Evolutionary conservation across 2,113 vertebrate species (phyloP).

Genomic region (Cricetomys ansorgei): DNA sequence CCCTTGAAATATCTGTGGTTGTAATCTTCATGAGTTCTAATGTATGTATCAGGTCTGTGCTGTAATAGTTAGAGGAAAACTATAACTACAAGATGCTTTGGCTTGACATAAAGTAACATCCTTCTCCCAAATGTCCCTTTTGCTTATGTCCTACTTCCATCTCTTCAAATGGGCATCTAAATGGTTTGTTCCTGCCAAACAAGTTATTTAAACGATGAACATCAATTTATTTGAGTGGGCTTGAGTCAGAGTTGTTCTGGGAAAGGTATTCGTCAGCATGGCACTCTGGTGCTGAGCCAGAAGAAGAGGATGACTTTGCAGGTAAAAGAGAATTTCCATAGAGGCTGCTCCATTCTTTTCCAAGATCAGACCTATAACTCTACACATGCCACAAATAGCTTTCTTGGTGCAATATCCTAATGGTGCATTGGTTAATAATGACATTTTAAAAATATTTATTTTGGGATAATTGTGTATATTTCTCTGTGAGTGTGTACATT

Average conservation of each 20-base stretch:
- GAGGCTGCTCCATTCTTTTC: background rate
- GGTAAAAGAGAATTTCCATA: background rate
- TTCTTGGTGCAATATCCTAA: background rate
- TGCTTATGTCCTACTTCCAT: background rate
- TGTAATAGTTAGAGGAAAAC: slow-evolving; percentile 16
- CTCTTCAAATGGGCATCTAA: background rate
- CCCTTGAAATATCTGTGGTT: background rate
- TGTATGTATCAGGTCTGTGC: too few species aligned
- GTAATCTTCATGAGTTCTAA: background rate
- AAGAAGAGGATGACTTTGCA: background rate
- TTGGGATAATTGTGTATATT: background rate
- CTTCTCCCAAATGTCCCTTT: background rate
- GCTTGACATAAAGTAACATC: background rate
- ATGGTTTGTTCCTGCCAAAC: background rate
- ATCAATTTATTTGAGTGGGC: slow-evolving; percentile 46
- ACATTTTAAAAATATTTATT: background rate
- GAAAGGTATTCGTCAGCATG: background rate
- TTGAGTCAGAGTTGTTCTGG: slow-evolving; percentile 1
- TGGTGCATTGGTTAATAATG: background rate
- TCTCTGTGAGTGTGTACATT: too few species aligned
- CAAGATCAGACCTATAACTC: background rate
- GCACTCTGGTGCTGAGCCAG: background rate
- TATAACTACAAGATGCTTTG: background rate
- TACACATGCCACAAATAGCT: background rate
- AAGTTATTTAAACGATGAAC: slow-evolving; percentile 1